A percentile compares a stretch with the other conserved stretches of the same genome.
phyloP scores from a whole-genome alignment of 2,797 vertebrate genomes.

The Malacoctenus gilli region DNA sequence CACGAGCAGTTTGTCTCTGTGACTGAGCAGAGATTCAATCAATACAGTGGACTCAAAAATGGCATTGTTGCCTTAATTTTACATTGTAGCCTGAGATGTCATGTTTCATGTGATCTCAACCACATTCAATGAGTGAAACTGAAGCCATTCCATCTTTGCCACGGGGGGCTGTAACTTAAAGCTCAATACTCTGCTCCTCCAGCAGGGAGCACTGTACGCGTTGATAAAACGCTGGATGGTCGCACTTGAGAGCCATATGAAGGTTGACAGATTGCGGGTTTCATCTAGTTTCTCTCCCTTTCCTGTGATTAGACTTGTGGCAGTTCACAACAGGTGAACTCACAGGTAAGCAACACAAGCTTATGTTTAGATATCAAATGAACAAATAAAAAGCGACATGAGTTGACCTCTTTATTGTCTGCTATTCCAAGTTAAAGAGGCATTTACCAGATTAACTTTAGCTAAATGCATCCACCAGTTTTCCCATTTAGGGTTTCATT shows the following conservation, averaged over 20 bases:
- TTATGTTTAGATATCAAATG: constrained; percentile 10
- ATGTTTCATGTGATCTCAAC: constrained; percentile 23
- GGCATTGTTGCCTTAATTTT: constrained; percentile 46
- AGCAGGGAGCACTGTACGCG: constrained; percentile 33
- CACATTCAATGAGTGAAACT: constrained; percentile 10
- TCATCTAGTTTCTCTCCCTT: constrained; percentile 2
- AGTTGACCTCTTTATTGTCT: neutral
- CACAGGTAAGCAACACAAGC: neutral
- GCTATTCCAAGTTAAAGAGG: constrained; percentile 14
- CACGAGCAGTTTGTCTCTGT: constrained; percentile 11
- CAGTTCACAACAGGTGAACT: constrained; percentile 9
- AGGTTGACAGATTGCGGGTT: constrained; percentile 6
- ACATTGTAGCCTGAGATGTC: constrained; percentile 23
- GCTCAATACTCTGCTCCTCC: constrained; percentile 18
- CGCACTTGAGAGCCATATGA: constrained; percentile 27
- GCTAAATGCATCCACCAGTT: no score
- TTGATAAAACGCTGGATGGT: constrained; percentile 4
- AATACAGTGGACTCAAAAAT: constrained; percentile 29
- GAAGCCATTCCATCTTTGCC: constrained; percentile 30
- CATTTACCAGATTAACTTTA: constrained; percentile 18
- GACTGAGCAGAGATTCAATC: constrained; percentile 18
- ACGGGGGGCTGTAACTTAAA: neutral
- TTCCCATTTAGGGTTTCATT: no score
- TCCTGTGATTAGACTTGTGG: neutral
- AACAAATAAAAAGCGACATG: constrained; percentile 12